Evolutionary conservation across 1,140 invertebrate species (phyloP), one percentile per base, ranked within the genome.

Genomic region (Luehdorfia chinensis): DNA sequence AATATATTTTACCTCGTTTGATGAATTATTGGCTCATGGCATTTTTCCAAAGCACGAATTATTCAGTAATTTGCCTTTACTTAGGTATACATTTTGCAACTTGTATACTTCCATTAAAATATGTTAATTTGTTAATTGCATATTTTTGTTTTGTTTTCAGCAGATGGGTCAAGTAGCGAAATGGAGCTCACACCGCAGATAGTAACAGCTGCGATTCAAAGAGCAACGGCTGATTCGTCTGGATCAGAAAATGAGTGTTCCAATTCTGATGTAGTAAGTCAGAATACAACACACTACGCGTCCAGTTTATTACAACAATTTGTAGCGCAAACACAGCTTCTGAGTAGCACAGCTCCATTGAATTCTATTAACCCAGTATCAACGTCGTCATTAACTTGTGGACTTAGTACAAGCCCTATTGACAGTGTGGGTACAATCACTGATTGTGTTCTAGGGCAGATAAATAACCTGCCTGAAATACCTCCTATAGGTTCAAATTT

Each of bases 111-210:
- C n/a, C n/a, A n/a, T n/a, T n/a, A n/a, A n/a, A n/a, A n/a, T n/a
- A n/a, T n/a, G n/a, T n/a, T n/a, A n/a, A n/a, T n/a, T n/a, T n/a
- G n/a, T n/a, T n/a, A n/a, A n/a, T n/a, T n/a, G n/a, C n/a, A n/a
- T n/a, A n/a, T n/a, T n/a, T n/a, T n/a, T n/a, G n/a, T n/a, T n/a
- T 43, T 39, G 36, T 77, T 66, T 69, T 13, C 53, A 83, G 80
- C 73, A 47, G 89, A 90, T 60, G 87, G 90, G 36, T 91, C 90
- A 1, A 89, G 90, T 50, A 92, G 91, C 65, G 92, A 93, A 76
- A 92, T 92, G 84, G 91, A 93, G 74, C 71, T 93, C 25, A 89
- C 91, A 5, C 89, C 90, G 41, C 90, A 91, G 55, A 78, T 93
- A 23, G 91, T 93, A 1, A 92, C 90, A 59, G 92, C 91, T 6